A percentile compares a stretch with the other conserved stretches of the same genome.
These are phyloP conservation scores for Acridotheres tristis DNA, from an alignment of 2,797 vertebrate genomes.

Conservation along the genomic window DNA sequence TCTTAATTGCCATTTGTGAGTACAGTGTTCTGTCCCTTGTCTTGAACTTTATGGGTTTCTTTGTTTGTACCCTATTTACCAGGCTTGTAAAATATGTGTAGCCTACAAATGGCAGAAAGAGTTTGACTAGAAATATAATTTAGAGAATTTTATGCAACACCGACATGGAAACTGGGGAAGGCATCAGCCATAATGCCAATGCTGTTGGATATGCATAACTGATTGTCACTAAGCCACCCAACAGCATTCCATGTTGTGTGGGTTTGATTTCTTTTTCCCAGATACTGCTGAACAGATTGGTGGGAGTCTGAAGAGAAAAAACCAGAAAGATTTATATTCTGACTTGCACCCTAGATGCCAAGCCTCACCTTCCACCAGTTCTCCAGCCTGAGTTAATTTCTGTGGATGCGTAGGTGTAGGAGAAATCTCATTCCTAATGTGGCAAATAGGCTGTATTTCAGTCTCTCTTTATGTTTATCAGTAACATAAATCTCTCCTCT, in stretches of 20 bases:
- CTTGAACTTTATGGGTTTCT: not conserved
- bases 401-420: not conserved
- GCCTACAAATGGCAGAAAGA: not conserved
- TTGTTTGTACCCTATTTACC: not conserved
- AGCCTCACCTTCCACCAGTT: not conserved
- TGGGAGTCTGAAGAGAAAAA: not conserved
- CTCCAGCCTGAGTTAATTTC: not conserved
- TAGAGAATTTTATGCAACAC: not conserved
- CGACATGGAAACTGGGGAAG: not conserved
- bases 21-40: not conserved
- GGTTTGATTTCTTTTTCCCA: not conserved
- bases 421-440: not conserved
- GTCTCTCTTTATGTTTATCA: slow-evolving; percentile 23
- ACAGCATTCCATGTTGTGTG: not conserved
- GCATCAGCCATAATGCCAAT: not conserved
- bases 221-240: not conserved
- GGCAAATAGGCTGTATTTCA: slow-evolving; percentile 21
- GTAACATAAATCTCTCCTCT: slow-evolving; percentile 35
- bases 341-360: not conserved
- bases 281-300: slow-evolving; percentile 6
- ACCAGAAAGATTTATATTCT: not conserved
- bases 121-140: not conserved
- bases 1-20: not conserved
- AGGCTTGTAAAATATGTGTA: not conserved
- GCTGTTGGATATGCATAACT: not conserved